Base-by-base conservation (phyloP, 2,888 invertebrate species). In the Fragum whitleyi region DNA sequence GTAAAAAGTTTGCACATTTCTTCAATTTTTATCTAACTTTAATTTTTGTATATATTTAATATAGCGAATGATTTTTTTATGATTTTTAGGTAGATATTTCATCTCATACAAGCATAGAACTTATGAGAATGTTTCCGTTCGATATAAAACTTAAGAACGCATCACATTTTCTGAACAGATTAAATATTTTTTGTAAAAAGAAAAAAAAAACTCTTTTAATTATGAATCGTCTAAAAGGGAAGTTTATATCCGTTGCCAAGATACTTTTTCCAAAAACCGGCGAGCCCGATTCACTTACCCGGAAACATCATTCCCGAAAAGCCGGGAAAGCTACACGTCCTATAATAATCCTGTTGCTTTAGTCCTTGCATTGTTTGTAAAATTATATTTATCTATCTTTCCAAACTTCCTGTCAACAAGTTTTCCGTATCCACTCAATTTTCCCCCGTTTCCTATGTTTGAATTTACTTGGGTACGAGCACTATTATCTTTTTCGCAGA, bases 281-380 rank as follows among this genome's bases (percentile, higher is more conserved):
- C n/a, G 47, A 3, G n/a, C 32, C 32, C 32, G 9, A 36, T 36
- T 29, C 11, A 36, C 89, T 84, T 88, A 92, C 91, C 91, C 71
- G 91, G 90, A 87, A 92, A 91, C 87, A 91, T 87, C 88, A 92
- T 90, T 71, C 92, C 90, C 39, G 92, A 89, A 69, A 92, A 85
- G 26, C 90, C 89, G 68, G 91, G 88, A 77, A 92, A 90, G 70
- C 92, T 92, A 78, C 92, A 92, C 36, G 92, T 89, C 51, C 92
- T 75, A 81, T 92, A 92, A 79, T 92, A 92, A 80, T 92, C 92
- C 83, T 91, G 91, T 82, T 92, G 91, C 77, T 92, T 92, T 65
- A 92, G 86, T 68, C 90, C 85, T 83, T 92, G 92, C 92, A 92
- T 92, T 78, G 59, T 85, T 76, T 74, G 42, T 61, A 71, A 77